Base-by-base conservation (phyloP, 2,888 invertebrate species). In the Erannis defoliaria region DNA sequence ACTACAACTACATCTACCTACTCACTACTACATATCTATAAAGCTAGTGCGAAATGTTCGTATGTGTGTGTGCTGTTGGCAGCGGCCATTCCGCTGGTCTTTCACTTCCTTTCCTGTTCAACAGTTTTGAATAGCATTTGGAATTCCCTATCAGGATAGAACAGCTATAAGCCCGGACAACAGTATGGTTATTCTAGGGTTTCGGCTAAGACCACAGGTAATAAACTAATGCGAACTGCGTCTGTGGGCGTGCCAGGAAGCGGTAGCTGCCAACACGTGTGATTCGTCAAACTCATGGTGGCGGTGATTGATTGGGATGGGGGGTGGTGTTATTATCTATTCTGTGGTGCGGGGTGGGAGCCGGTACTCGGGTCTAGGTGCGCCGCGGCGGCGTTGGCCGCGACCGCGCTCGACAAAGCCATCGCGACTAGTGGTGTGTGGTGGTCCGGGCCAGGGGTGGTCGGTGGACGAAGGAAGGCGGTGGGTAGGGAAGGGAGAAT, bases 401-500 rank as follows among this genome's bases (percentile, higher is more conserved):
- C 70, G 64, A 63, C 63, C 57, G 70, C 61, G 54, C 55, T 55
- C 65, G 67, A 38, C 62, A 64, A 35, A 33, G 71, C 60, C 71
- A 71, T 71, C 56, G 40, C 23, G 56, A 59, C 64, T 58, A 61
- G 53, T 67, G 64, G 31, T 26, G 43, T 12, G 35, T 9, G 21
- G 43, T 37, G 43, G 14, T 8, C 12, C 5, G 33, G 38, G 10
- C 8, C 35, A 10, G 18, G 38, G 51, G 35, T 12, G 38, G 21
- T 31, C 31, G 46, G 18, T 29, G 31, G 18, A 10, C 26, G 21
- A 21, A 38, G 8, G 16, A 38, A n/a, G 29, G 43, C 12, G 26
- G 45, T 18, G 46, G 46, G 51, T n/a, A 18, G 51, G 19, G 37
- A 16, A 26, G 55, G 48, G 14, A 14, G 53, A 31, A 37, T 2